Evolutionary conservation across 2,113 vertebrate species (phyloP).

Genomic region (Butastur rufipennis): DNA sequence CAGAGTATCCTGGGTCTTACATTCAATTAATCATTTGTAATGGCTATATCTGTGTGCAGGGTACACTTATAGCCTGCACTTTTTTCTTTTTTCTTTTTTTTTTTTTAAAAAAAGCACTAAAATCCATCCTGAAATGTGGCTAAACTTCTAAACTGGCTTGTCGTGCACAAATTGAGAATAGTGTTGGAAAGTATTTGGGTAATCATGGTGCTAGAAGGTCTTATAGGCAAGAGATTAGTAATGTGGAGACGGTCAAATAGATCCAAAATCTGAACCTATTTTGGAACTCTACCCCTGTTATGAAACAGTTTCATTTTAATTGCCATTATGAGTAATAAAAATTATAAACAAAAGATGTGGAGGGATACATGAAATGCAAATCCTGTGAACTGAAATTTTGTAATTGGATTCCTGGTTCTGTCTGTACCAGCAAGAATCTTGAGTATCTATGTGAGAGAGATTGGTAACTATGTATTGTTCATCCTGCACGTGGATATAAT

Average conservation of each 20-base stretch:
- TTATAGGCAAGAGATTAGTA: neutral
- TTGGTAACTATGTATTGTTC: neutral
- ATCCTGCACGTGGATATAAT: conserved; percentile 43
- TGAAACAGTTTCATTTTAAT: neutral
- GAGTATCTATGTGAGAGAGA: neutral
- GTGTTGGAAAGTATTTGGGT: neutral
- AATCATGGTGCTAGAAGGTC: neutral
- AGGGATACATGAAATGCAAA: neutral
- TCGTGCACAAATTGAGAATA: neutral
- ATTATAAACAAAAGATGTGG: neutral
- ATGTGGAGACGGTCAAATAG: neutral
- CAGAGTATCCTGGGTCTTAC: neutral
- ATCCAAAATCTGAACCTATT: neutral
- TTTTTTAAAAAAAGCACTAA: neutral
- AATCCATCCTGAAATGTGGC: neutral
- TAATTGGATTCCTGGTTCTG: neutral
- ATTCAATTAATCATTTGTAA: neutral
- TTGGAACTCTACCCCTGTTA: neutral
- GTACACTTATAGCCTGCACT: neutral
- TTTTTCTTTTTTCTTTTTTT: too few relatives aligned
- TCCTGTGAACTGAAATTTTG: neutral
- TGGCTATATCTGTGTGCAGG: neutral
- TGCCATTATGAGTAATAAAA: neutral
- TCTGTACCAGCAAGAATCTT: neutral
- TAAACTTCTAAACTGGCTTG: neutral